Evolutionary conservation across 2,888 invertebrate genomes (phyloP).

Genomic region (Silvanus unidentatus): DNA sequence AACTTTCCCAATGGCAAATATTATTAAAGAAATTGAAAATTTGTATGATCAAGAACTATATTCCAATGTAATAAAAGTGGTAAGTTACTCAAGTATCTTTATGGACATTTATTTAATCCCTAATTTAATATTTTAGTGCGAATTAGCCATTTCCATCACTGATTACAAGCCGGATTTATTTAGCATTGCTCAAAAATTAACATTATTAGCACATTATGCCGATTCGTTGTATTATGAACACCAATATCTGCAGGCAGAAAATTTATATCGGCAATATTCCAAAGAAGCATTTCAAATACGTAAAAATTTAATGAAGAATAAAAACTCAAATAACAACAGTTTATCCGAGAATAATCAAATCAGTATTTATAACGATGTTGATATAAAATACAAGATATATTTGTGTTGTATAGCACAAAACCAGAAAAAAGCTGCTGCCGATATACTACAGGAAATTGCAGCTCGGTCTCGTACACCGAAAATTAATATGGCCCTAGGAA

Average conservation of each 20-base stretch:
- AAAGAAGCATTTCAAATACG: slow-evolving; percentile 54
- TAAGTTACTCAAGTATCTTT: slow-evolving; percentile 44
- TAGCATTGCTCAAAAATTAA: slow-evolving; percentile 58
- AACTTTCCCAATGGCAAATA: too few relatives aligned
- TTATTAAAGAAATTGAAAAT: slow-evolving; percentile 53
- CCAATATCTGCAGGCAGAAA: slow-evolving; percentile 64
- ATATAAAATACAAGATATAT: slow-evolving; percentile 68
- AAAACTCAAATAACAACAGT: slow-evolving; percentile 43
- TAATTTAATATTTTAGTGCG: slow-evolving; percentile 52
- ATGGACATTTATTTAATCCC: neutral
- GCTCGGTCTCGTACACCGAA: slow-evolving; percentile 64
- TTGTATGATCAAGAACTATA: slow-evolving; percentile 67
- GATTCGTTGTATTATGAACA: slow-evolving; percentile 62
- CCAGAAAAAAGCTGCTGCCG: slow-evolving; percentile 56
- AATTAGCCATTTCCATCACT: slow-evolving; percentile 57
- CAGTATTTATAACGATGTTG: slow-evolving; percentile 55
- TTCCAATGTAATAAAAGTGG: slow-evolving; percentile 64
- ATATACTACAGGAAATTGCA: slow-evolving; percentile 53
- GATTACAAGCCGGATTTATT: slow-evolving; percentile 61
- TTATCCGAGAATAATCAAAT: slow-evolving; percentile 43
- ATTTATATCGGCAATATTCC: slow-evolving; percentile 51
- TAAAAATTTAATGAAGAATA: slow-evolving; percentile 56
- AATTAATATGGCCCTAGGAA: slow-evolving; percentile 71
- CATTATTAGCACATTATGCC: slow-evolving; percentile 62
- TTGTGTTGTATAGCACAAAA: slow-evolving; percentile 62